These are phyloP conservation scores for Dysdera silvatica DNA, from an alignment of 1,140 invertebrate genomes.

Conservation along the genomic window DNA sequence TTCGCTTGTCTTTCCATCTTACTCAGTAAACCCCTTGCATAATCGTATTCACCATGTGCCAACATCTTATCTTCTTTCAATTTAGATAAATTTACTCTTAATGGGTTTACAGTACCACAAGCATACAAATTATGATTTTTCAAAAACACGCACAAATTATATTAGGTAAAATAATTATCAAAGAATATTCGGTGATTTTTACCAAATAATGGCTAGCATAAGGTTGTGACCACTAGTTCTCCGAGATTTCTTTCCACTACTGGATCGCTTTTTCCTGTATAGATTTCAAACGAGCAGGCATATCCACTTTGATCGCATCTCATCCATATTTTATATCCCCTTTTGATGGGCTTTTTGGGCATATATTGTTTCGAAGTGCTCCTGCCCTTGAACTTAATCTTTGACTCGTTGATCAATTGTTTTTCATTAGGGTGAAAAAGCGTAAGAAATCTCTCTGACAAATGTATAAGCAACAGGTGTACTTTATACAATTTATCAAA, in stretches of 20 bases:
- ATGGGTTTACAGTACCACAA: background rate
- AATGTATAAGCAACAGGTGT: background rate
- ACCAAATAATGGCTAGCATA: background rate
- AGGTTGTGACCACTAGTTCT: background rate
- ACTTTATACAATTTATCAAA: slow-evolving; percentile 2
- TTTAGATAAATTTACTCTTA: background rate
- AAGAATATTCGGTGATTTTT: background rate
- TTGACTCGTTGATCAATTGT: slow-evolving; percentile 30
- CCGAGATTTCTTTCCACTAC: slow-evolving; percentile 5
- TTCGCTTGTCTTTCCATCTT: slow-evolving; percentile 22
- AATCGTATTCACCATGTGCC: slow-evolving; percentile 5
- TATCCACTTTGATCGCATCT: slow-evolving; percentile 23
- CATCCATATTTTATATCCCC: slow-evolving; percentile 31
- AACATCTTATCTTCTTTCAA: background rate
- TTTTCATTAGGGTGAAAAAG: background rate
- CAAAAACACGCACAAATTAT: background rate
- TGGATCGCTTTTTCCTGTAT: slow-evolving; percentile 22
- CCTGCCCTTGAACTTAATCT: slow-evolving; percentile 28
- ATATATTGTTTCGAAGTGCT: slow-evolving; percentile 28
- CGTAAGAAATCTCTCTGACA: background rate
- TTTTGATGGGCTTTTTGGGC: slow-evolving; percentile 30
- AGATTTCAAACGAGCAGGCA: slow-evolving; percentile 26
- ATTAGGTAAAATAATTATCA: background rate
- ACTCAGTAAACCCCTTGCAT: background rate
- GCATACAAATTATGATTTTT: background rate